Percentiles rank a stretch among this genome's conserved stretches.
phyloP scores from a whole-genome alignment of 2,113 vertebrate genomes.

The Pangasianodon gigas region DNA sequence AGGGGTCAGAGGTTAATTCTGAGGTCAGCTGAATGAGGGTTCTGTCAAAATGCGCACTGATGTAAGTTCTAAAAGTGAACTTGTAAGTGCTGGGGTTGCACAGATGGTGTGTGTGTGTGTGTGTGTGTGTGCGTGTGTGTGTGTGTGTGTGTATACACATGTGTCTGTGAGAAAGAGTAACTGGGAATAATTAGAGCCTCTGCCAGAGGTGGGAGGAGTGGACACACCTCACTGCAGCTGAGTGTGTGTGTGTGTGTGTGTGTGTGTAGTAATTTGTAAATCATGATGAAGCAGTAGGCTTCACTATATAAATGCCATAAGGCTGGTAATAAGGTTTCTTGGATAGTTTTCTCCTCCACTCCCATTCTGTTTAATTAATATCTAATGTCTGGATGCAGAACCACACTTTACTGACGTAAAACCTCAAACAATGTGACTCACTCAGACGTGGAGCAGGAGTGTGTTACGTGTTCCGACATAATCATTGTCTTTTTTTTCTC shows the following conservation, averaged over 20 bases:
- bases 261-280: constrained; percentile 6
- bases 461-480: not conserved
- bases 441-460: not conserved
- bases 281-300: constrained; percentile 25
- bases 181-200: constrained; percentile 39
- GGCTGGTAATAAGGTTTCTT: constrained; percentile 2
- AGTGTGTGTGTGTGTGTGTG: constrained; percentile 18
- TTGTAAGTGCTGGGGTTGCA: constrained; percentile 28
- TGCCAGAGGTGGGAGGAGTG: constrained; percentile 23
- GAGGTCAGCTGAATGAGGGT: constrained; percentile 49
- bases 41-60: constrained; percentile 56
- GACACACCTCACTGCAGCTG: constrained; percentile 44
- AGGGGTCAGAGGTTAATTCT: constrained; percentile 51
- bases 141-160: not conserved
- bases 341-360: not conserved
- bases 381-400: constrained; percentile 4
- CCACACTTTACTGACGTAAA: constrained; percentile 1
- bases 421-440: not conserved
- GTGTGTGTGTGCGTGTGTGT: constrained; percentile 4
- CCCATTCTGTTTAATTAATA: constrained; percentile 31
- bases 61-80: constrained; percentile 36
- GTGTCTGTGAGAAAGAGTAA: constrained; percentile 15
- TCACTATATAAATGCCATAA: not conserved
- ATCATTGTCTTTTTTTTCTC: not conserved
- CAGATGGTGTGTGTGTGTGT: constrained; percentile 35